A percentile compares a stretch with the other conserved stretches of the same genome.
phyloP scores from a whole-genome alignment of 2,797 vertebrate species.

The Tragopan temminckii region DNA sequence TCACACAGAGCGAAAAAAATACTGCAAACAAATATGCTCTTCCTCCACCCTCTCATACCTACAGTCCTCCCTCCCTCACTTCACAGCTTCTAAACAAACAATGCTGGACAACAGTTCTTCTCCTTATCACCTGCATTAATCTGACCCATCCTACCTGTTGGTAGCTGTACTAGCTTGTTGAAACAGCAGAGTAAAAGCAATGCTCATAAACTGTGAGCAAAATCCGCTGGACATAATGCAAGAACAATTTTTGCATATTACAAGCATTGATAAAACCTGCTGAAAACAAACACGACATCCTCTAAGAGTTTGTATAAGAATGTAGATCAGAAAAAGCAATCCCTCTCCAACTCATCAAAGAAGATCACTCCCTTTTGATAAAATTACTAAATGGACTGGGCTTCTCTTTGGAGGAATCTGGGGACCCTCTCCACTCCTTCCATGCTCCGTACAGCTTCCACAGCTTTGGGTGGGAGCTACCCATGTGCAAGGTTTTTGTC shows the following conservation, averaged over 20 bases:
- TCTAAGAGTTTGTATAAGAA: not conserved
- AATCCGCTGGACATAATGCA: not conserved
- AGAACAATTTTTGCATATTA: not conserved
- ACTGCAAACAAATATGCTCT: not conserved
- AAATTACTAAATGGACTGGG: not conserved
- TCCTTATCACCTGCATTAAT: not conserved
- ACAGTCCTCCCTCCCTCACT: not conserved
- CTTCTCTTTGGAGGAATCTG: not conserved
- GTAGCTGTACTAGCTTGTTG: not conserved
- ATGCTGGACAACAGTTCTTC: not conserved
- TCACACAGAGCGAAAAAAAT: not conserved
- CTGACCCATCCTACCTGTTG: not conserved
- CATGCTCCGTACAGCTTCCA: not conserved
- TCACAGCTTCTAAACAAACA: constrained; percentile 7
- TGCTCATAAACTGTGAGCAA: not conserved
- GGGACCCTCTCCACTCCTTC: not conserved
- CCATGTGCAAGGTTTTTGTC: not conserved
- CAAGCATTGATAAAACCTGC: not conserved
- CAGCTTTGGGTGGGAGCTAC: not conserved
- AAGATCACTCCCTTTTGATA: not conserved
- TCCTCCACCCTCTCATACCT: not conserved
- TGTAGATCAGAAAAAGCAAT: not conserved
- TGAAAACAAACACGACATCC: not conserved
- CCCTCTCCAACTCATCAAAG: not conserved
- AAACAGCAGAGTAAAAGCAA: not conserved